Percentiles rank a stretch among this genome's conserved stretches.
Conservation (phyloP, 2,113 vertebrate genomes). For the Phoxinus phoxinus region DNA sequence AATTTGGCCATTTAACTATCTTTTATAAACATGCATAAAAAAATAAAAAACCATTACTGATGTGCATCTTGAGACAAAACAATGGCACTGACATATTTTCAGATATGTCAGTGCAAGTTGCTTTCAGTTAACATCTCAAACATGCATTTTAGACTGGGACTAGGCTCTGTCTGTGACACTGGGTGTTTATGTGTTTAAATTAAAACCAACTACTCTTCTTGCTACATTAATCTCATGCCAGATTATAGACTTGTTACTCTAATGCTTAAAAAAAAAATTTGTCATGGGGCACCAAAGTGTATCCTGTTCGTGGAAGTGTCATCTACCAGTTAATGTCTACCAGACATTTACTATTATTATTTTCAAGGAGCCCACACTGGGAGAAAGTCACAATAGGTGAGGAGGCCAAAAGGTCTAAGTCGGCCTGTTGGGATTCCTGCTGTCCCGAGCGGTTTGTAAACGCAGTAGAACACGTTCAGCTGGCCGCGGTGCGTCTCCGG, state of each 20-base stretch:
- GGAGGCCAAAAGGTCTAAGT: constrained; percentile 44
- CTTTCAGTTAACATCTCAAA: no score
- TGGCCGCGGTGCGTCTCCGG: constrained; percentile 51
- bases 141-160: no score
- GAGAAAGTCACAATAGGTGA: constrained; percentile 48
- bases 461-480: constrained; percentile 45
- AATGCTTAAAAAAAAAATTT: neutral
- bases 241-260: neutral
- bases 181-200: neutral
- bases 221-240: neutral
- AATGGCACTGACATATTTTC: no score
- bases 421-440: constrained; percentile 45
- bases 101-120: no score
- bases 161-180: no score
- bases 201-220: neutral
- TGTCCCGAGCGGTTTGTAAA: constrained; percentile 38
- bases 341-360: constrained; percentile 25
- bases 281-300: neutral
- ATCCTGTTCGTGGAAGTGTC: constrained; percentile 12
- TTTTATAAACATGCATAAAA: no score
- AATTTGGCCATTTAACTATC: no score
- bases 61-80: no score
- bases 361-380: constrained; percentile 34
- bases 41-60: no score
- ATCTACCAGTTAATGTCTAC: constrained; percentile 9